Evolutionary conservation across 2,113 vertebrate species (phyloP), one percentile per base, ranked within the genome.

Genomic region (Equus przewalskii): DNA sequence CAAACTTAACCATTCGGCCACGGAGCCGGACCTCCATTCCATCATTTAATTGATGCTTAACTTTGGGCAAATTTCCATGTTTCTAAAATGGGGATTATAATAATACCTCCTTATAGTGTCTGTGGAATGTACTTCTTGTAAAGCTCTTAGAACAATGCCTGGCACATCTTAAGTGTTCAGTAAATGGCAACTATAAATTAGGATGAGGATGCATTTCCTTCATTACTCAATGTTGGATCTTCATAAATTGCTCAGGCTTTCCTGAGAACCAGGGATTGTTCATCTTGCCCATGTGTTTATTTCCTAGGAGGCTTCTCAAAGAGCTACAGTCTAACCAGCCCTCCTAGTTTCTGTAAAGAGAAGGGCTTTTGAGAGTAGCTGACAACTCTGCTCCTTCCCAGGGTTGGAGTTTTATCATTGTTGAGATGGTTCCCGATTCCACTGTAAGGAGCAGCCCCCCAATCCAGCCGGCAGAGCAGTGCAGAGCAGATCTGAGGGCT

Each of bases 401-500:
- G 64, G 13, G 56, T 10, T n/a, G 70, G 44, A 56, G 58, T 79
- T 62, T 58, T n/a, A 46, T 44, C 18, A n/a, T 13, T 54, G n/a
- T 1, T 19, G 41, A 93, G 41, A 65, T 33, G 56, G 30, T 49
- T 75, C 84, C 69, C 11, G 8, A 10, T 46, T 65, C n/a, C 28
- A 1, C 1, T 1, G 5, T 13, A 5, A 2, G 30, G 58, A 2
- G 14, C 1, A 8, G 1, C 24, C 12, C 12, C 7, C n/a, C 30
- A 7, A 1, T 49, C 51, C 13, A 9, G 62, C 60, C 72, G 36
- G 7, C 12, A 1, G 15, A 0, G 0, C 0, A 33, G 21, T 49
- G 22, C 36, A 33, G 88, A 92, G 7, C 58, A 41, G 51, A 67
- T 26, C 22, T 10, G 12, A 58, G 33, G n/a, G 12, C 36, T 64